phyloP scores from a whole-genome alignment of 2,888 invertebrate species.

The Microchrysa polita region DNA sequence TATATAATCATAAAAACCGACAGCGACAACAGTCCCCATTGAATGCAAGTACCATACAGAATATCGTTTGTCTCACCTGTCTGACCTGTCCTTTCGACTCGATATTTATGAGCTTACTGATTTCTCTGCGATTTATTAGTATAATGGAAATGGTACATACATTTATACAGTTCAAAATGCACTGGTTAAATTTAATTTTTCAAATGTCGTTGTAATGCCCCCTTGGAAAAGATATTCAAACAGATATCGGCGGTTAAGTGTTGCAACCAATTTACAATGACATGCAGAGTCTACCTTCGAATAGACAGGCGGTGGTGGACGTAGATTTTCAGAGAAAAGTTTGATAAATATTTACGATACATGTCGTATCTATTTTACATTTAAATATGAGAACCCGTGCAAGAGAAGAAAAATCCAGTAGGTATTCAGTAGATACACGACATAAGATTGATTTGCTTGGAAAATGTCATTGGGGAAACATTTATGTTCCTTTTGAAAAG shows the following conservation, averaged over 20 bases:
- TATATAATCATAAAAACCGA: too few species aligned
- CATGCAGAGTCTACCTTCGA: too few species aligned
- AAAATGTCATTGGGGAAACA: too few species aligned
- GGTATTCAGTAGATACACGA: background rate
- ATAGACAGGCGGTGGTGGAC: too few species aligned
- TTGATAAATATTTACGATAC: conserved; percentile 3
- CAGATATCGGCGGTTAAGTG: too few species aligned
- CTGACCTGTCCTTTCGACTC: background rate
- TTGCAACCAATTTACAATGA: too few species aligned
- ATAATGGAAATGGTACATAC: background rate
- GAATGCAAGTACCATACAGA: too few species aligned
- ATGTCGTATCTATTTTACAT: background rate
- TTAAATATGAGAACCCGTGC: background rate
- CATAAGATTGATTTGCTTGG: too few species aligned
- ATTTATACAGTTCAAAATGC: background rate
- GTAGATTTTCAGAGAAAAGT: background rate
- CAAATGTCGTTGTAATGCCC: background rate
- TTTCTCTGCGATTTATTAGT: conserved; percentile 5
- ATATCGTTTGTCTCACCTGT: conserved; percentile 1
- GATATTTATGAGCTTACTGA: conserved; percentile 4
- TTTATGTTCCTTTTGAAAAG: too few species aligned
- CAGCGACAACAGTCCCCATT: background rate
- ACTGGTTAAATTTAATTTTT: background rate
- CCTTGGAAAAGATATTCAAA: too few species aligned
- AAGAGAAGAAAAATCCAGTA: too few species aligned